A percentile compares a stretch with the other conserved stretches of the same genome.
These are phyloP conservation scores for Cyclina sinensis DNA, from an alignment of 1,140 invertebrate genomes.

Conservation along the genomic window DNA sequence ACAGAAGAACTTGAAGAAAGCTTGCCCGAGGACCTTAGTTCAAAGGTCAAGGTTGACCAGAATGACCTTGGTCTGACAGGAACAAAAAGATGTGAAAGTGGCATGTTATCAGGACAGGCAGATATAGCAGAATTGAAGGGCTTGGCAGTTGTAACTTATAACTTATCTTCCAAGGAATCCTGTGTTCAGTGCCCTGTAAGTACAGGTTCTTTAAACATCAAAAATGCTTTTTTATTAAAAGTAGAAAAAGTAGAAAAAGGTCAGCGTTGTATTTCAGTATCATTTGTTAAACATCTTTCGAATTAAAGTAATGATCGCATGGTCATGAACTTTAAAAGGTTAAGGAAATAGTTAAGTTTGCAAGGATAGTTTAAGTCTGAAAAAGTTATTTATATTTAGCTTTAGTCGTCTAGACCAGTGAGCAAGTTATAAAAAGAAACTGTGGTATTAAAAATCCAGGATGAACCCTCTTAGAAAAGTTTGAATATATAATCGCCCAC, in stretches of 20 bases:
- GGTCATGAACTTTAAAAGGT: too few species aligned
- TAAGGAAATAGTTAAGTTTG: too few species aligned
- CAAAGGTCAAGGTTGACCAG: slow-evolving; percentile 32
- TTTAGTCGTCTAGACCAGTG: too few species aligned
- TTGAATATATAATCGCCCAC: too few species aligned
- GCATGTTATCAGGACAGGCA: neutral
- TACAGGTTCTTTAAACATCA: neutral
- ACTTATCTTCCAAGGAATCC: slow-evolving; percentile 74
- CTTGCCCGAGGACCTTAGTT: slow-evolving; percentile 32
- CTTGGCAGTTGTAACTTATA: neutral
- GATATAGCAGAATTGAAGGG: neutral
- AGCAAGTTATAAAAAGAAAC: too few species aligned
- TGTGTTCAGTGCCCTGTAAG: slow-evolving; percentile 83
- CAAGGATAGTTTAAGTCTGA: too few species aligned
- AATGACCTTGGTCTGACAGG: slow-evolving; percentile 11
- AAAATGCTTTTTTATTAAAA: neutral
- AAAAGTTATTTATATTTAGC: too few species aligned
- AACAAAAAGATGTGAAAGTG: neutral
- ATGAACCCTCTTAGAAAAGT: too few species aligned
- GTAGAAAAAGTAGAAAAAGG: neutral
- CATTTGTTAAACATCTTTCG: neutral
- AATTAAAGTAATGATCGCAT: too few species aligned
- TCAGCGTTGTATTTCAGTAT: neutral
- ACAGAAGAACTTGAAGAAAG: neutral
- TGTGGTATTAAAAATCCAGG: too few species aligned